A percentile compares a stretch with the other conserved stretches of the same genome.
Conservation (phyloP, 2,113 vertebrate species). For the Thomomys bottae region DNA sequence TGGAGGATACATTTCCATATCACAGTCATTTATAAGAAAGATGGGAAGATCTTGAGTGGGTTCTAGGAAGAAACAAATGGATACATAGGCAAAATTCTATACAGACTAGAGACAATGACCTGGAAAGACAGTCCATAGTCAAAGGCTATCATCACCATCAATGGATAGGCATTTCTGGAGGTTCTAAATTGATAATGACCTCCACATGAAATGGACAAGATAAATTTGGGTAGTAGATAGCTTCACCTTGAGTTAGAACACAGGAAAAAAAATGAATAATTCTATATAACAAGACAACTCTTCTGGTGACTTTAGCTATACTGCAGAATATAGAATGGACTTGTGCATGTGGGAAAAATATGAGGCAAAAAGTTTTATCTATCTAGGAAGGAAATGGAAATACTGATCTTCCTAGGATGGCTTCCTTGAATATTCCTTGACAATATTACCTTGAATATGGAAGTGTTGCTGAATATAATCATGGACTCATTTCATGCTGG, state of each 20-base stretch:
- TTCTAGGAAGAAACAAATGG: background rate
- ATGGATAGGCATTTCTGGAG: background rate
- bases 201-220: background rate
- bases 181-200: background rate
- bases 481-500: background rate
- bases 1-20: background rate
- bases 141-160: background rate
- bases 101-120: background rate
- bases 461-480: background rate
- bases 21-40: background rate
- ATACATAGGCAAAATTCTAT: background rate
- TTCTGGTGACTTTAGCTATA: background rate
- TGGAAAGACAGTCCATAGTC: background rate
- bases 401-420: background rate
- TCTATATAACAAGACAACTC: background rate
- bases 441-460: background rate
- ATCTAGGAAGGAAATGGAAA: background rate
- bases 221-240: background rate
- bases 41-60: rapidly evolving
- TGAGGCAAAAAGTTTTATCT: background rate
- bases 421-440: background rate
- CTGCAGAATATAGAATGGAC: background rate
- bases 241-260: background rate
- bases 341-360: background rate
- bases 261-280: background rate